Conservation (phyloP, 2,797 vertebrate species). For the Morelia viridis region DNA sequence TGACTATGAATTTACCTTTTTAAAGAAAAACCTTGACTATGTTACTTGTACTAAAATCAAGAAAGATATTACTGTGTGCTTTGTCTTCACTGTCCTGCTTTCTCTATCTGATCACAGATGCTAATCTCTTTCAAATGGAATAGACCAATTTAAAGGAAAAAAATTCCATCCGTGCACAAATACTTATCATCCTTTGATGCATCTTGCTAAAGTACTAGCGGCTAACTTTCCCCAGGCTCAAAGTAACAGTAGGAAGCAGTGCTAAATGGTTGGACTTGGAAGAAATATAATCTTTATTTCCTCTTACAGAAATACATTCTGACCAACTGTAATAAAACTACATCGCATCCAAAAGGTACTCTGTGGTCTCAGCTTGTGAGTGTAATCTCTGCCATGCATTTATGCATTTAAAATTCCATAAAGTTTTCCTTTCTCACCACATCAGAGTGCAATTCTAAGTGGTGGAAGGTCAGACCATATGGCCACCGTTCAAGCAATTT, state of each 20-base stretch:
- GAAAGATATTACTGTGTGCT: constrained; percentile 62
- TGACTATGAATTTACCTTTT: constrained; percentile 71
- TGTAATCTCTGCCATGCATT: constrained; percentile 68
- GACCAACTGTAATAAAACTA: constrained; percentile 70
- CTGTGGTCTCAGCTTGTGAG: constrained; percentile 57
- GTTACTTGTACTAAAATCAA: constrained; percentile 62
- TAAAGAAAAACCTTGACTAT: constrained; percentile 46
- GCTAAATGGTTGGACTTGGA: constrained; percentile 55
- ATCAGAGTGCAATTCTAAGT: constrained; percentile 65
- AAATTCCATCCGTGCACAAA: constrained; percentile 45
- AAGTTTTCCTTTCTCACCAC: constrained; percentile 69
- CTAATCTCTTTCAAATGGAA: constrained; percentile 43
- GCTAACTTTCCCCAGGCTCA: constrained; percentile 60
- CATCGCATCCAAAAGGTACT: constrained; percentile 71
- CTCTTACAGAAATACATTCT: constrained; percentile 63
- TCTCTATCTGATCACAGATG: constrained; percentile 60
- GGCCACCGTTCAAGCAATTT: constrained; percentile 59
- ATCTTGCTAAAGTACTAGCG: constrained; percentile 67
- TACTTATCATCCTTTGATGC: constrained; percentile 62
- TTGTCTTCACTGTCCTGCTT: constrained; percentile 51
- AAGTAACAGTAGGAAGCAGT: constrained; percentile 61
- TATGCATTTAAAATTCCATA: constrained; percentile 72
- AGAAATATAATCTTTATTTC: constrained; percentile 57
- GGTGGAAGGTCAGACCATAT: constrained; percentile 63
- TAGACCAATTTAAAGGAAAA: constrained; percentile 44